These are phyloP conservation scores for Formicarius rufipectus DNA, from an alignment of 2,113 vertebrate species.

Conservation along the genomic window DNA sequence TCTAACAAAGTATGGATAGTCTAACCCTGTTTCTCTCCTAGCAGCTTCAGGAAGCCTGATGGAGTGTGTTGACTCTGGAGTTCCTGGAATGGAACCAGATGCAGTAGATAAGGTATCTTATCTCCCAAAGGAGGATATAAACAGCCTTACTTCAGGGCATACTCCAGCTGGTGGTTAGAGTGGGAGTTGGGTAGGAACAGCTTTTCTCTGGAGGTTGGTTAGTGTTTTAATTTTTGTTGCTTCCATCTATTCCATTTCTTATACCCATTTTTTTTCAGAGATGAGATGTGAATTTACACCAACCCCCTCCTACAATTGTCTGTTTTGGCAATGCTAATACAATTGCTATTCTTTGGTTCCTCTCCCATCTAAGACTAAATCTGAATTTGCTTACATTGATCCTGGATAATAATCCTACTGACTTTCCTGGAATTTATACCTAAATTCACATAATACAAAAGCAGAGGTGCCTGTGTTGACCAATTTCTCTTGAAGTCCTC, in stretches of 20 bases:
- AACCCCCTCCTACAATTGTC: not conserved
- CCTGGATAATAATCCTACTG: no score
- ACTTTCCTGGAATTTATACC: no score
- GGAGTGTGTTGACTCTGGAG: not conserved
- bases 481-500: no score
- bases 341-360: no score
- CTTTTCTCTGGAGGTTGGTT: not conserved
- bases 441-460: no score
- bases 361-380: no score
- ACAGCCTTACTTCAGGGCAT: not conserved
- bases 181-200: not conserved
- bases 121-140: not conserved
- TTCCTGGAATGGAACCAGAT: not conserved
- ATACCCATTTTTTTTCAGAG: rapidly evolving
- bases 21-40: not conserved
- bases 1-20: not conserved
- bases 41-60: not conserved
- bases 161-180: not conserved
- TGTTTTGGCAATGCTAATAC: not conserved
- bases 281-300: not conserved
- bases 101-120: not conserved
- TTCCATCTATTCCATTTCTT: not conserved
- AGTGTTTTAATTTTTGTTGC: not conserved
- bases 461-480: no score
- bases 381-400: no score